A percentile compares a stretch with the other conserved stretches of the same genome.
Conservation (phyloP, 2,797 vertebrate genomes). For the Sebastes minor region DNA sequence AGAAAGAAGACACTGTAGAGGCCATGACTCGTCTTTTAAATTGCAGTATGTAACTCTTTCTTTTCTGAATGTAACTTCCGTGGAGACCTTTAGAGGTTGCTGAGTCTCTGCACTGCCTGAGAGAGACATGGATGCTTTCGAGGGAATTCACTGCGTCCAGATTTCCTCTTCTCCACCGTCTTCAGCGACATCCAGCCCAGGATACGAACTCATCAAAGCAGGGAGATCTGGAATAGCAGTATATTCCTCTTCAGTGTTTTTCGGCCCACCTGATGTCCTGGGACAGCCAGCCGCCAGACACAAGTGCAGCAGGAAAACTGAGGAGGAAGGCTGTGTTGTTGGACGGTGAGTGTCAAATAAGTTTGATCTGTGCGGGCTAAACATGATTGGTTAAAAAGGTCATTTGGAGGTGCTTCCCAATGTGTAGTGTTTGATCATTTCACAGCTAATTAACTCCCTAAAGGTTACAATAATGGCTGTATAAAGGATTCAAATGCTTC, state of each 20-base stretch:
- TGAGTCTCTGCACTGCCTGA: conserved; percentile 15
- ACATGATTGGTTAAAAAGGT: background rate
- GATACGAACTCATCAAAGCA: conserved; percentile 76
- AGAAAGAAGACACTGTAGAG: background rate
- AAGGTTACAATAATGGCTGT: background rate
- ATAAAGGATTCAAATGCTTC: background rate
- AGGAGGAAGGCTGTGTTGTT: conserved; percentile 72
- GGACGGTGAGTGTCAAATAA: conserved; percentile 69
- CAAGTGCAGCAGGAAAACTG: conserved; percentile 23
- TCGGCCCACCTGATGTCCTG: conserved; percentile 56
- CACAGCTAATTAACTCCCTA: background rate
- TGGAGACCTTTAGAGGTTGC: background rate
- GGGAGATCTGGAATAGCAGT: conserved; percentile 76
- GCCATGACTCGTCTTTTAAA: conserved; percentile 9
- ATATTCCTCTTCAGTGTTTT: conserved; percentile 79
- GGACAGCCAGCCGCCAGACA: conserved; percentile 21
- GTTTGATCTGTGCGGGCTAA: background rate
- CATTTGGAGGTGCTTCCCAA: background rate
- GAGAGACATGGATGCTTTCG: conserved; percentile 80
- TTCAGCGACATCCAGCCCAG: conserved; percentile 49
- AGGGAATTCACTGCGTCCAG: conserved; percentile 81
- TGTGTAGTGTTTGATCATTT: background rate
- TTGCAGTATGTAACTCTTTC: background rate
- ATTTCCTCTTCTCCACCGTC: conserved; percentile 76
- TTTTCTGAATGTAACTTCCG: background rate